Base-by-base conservation (phyloP, 2,113 vertebrate species). In the Thunnus maccoyii region DNA sequence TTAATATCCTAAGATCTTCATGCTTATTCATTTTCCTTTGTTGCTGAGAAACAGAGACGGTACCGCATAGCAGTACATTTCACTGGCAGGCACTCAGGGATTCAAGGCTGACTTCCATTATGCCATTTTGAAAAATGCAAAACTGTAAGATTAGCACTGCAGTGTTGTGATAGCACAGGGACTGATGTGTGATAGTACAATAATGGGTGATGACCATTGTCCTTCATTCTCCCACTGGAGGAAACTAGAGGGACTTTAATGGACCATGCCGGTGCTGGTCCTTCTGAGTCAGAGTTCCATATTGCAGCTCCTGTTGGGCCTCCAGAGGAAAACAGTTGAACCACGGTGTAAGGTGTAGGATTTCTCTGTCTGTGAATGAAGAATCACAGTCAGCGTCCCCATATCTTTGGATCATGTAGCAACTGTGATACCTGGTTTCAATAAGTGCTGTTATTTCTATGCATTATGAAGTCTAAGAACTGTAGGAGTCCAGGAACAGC, bases 211-310 rank as follows among this genome's bases (percentile, higher is more conserved):
- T 63, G 15, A 71, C 52, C 18, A 79, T 55, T 22, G 11, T 89
- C 41, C 63, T 25, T 52, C 11, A 9, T 76, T 25, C 54, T 64
- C 52, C 86, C 93, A 91, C 70, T 77, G 87, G 93, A 83, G 86
- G 91, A 85, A 85, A 65, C 84, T 74, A 89, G 70, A 81, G 81
- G 61, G 57, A 60, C 51, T 76, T 51, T 15, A 36, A 72, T 50
- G n/a, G 12, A 51, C 52, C 17, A 5, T 2, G 7, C 3, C 16
- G 5, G 15, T 69, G n/a, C 32, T 51, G 17, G 46, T 52, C 47
- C 55, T 72, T 4, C 14, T 46, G 44, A 75, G 58, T 57, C 32
- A 18, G 14, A 20, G 30, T 22, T 76, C 32, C 51, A 60, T 80
- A 56, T 78, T 87, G 80, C 56, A 82, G 66, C 65, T 82, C 75